Evolutionary conservation across 2,113 vertebrate species (phyloP).

Genomic region (Rhombomys opimus): DNA sequence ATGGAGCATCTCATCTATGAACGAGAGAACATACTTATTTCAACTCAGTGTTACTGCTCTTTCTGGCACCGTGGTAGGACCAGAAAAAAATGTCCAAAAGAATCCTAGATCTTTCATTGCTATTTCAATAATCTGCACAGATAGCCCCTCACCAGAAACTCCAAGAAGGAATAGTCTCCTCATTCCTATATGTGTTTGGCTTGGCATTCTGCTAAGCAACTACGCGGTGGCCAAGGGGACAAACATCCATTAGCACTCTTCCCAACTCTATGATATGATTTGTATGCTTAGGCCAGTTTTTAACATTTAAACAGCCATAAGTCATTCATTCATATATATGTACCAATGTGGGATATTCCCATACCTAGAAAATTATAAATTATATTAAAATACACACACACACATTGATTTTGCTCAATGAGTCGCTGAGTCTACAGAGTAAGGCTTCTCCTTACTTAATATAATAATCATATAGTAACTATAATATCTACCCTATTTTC

Average conservation of each 20-base stretch:
- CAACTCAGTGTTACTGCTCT: not conserved
- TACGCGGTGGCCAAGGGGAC: not conserved
- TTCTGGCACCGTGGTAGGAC: not conserved
- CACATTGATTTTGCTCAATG: not conserved
- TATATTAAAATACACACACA: not conserved
- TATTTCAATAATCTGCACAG: not conserved
- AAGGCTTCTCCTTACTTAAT: not conserved
- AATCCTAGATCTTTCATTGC: not conserved
- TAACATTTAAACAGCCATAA: not conserved
- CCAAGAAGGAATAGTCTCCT: not conserved
- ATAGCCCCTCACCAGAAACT: not conserved
- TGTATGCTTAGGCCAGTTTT: not conserved
- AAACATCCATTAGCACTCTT: not conserved
- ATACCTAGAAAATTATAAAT: slow-evolving; percentile 40
- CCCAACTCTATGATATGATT: not conserved
- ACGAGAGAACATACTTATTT: not conserved
- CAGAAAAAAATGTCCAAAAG: not conserved
- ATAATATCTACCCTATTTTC: slow-evolving; percentile 21
- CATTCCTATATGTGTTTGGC: not conserved
- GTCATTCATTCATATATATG: slow-evolving; percentile 10
- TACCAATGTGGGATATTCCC: not conserved
- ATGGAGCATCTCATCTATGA: not conserved
- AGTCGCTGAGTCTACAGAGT: slow-evolving; percentile 21
- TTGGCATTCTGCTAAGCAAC: not conserved
- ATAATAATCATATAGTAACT: not conserved